These are phyloP conservation scores for Sebastes melanostomus DNA, from an alignment of 2,797 vertebrate species.

Conservation along the genomic window DNA sequence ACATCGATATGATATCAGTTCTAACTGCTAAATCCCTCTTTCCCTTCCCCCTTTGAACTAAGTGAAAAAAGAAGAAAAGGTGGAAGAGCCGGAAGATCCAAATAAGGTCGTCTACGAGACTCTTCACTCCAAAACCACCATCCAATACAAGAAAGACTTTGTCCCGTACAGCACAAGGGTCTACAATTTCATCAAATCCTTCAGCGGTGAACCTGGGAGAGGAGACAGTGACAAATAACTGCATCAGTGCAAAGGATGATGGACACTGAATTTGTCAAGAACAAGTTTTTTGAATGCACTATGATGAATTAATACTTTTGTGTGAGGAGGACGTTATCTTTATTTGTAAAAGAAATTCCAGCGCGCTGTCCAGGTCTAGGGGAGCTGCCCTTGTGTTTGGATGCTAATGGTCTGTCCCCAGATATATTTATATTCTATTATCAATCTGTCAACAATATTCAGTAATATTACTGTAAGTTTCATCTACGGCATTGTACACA, in stretches of 20 bases:
- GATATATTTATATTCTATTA: background rate
- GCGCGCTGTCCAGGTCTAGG: background rate
- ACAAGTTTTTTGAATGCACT: background rate
- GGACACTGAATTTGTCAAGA: background rate
- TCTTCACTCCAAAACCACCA: slow-evolving; percentile 6
- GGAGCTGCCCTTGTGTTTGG: background rate
- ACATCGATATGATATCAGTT: background rate
- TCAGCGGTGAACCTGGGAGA: slow-evolving; percentile 6
- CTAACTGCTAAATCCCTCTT: background rate
- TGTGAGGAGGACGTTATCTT: background rate
- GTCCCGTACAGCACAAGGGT: slow-evolving; percentile 72
- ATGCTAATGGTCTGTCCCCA: background rate
- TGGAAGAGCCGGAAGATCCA: slow-evolving; percentile 15
- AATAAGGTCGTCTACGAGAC: slow-evolving; percentile 33
- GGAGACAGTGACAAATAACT: slow-evolving; percentile 34
- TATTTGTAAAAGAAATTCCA: background rate
- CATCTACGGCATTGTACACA: background rate
- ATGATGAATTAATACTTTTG: background rate
- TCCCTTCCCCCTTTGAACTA: background rate
- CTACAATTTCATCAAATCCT: slow-evolving; percentile 56
- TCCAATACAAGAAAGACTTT: slow-evolving; percentile 72
- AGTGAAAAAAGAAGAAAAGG: slow-evolving; percentile 3
- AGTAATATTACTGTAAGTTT: background rate
- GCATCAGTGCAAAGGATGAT: background rate
- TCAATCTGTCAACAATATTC: background rate